These are phyloP conservation scores for Antitype chi DNA, from an alignment of 2,888 invertebrate genomes.

Conservation along the genomic window DNA sequence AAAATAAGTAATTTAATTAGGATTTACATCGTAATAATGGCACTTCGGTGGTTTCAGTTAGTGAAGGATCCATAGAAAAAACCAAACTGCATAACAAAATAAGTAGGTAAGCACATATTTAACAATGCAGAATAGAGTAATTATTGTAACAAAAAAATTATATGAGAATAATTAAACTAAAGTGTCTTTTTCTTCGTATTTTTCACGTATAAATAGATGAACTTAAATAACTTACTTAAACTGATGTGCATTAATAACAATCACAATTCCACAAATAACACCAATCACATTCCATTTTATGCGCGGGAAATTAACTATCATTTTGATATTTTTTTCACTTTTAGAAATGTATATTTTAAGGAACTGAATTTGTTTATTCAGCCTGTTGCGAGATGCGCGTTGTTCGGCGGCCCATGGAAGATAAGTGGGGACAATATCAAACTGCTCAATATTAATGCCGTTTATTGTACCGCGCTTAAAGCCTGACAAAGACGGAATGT, in stretches of 20 bases:
- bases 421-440: background rate
- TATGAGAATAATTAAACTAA: background rate
- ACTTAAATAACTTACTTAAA: slow-evolving; percentile 49
- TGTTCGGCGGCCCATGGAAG: background rate
- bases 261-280: slow-evolving; percentile 34
- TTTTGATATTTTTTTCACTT: slow-evolving; percentile 21
- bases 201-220: background rate
- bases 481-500: background rate
- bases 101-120: background rate
- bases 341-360: background rate
- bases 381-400: slow-evolving; percentile 1
- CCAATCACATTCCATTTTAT: slow-evolving; percentile 34
- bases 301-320: slow-evolving; percentile 34
- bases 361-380: background rate
- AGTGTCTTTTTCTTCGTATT: background rate
- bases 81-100: background rate
- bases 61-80: background rate
- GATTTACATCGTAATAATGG: background rate
- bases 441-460: slow-evolving; percentile 28
- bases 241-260: slow-evolving; percentile 45
- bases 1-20: too few species aligned
- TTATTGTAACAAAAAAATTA: background rate
- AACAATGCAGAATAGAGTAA: too few species aligned
- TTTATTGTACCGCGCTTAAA: slow-evolving; percentile 1
- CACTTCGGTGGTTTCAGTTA: background rate